Base-by-base conservation (phyloP, 2,888 invertebrate genomes). In the Oithona nana region DNA sequence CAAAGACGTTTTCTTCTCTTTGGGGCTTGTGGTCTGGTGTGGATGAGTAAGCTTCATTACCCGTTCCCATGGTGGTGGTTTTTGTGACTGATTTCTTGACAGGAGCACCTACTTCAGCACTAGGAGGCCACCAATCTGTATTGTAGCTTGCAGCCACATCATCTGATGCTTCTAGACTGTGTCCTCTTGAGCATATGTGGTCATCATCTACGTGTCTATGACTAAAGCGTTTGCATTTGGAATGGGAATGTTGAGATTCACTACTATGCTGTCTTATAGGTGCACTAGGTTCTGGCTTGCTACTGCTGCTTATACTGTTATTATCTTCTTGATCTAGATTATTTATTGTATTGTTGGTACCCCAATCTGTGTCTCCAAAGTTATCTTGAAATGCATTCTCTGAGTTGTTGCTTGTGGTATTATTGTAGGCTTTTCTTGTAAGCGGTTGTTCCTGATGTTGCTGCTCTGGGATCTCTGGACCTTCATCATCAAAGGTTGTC, bases 401-500 rank as follows among this genome's bases (percentile, higher is more conserved):
- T 11, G 39, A 6, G 8, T 11, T 39, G 39, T 11, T 16, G 39
- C 39, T 39, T 39, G 39, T 11, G n/a, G n/a, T n/a, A n/a, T n/a
- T n/a, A n/a, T n/a, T n/a, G n/a, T n/a, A n/a, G n/a, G n/a, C n/a
- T n/a, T n/a, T n/a, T n/a, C n/a, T n/a, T n/a, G n/a, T n/a, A n/a
- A n/a, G n/a, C n/a, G n/a, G n/a, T n/a, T n/a, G n/a, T n/a, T n/a
- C n/a, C n/a, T n/a, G n/a, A n/a, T n/a, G n/a, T 39, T 39, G 39
- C 39, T 39, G 39, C 39, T 39, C 16, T 39, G 39, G 39, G 39
- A 39, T 39, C 8, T 39, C 16, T 16, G 6, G 8, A 39, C 16
- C 39, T 39, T 28, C 57, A n/a, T 57, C 57, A 2, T 57, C 57
- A 28, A 57, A 57, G 20, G 57, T 57, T 2, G 57, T 57, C 57